Evolutionary conservation across 2,888 invertebrate genomes (phyloP).

Genomic region (Calameuta filiformis): DNA sequence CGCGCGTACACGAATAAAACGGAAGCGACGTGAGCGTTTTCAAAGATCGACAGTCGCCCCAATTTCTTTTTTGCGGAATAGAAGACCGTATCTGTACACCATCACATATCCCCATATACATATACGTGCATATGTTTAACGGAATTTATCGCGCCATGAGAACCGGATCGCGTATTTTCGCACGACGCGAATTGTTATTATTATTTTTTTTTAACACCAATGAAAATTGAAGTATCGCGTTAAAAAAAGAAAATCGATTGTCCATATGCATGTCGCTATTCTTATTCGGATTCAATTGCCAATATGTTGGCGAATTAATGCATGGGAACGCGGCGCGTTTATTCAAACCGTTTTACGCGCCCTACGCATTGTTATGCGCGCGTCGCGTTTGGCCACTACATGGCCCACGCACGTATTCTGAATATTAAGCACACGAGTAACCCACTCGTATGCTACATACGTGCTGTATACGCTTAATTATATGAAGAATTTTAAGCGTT

Average conservation of each 20-base stretch:
- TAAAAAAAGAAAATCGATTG: background rate
- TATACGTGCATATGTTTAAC: slow-evolving; percentile 32
- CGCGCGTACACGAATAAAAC: slow-evolving; percentile 22
- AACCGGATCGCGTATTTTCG: slow-evolving; percentile 27
- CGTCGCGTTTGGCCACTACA: slow-evolving; percentile 35
- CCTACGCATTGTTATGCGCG: slow-evolving; percentile 32
- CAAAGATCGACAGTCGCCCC: background rate
- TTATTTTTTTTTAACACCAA: background rate
- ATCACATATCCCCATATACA: background rate
- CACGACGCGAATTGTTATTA: background rate
- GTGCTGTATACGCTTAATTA: background rate
- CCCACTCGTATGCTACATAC: background rate
- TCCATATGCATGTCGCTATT: background rate
- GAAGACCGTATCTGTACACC: background rate
- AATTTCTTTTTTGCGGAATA: background rate
- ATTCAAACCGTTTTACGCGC: background rate
- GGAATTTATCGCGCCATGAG: slow-evolving; percentile 38
- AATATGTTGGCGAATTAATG: background rate
- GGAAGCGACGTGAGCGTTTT: slow-evolving; percentile 31
- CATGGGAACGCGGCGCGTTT: background rate
- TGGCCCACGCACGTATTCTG: slow-evolving; percentile 37
- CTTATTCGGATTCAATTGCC: background rate
- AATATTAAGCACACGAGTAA: slow-evolving; percentile 24
- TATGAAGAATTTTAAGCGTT: slow-evolving; percentile 12
- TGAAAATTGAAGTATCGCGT: background rate